Percentiles rank a stretch among this genome's conserved stretches.
Conservation (phyloP, 2,113 vertebrate genomes). For the Phrynosoma blainvillii region DNA sequence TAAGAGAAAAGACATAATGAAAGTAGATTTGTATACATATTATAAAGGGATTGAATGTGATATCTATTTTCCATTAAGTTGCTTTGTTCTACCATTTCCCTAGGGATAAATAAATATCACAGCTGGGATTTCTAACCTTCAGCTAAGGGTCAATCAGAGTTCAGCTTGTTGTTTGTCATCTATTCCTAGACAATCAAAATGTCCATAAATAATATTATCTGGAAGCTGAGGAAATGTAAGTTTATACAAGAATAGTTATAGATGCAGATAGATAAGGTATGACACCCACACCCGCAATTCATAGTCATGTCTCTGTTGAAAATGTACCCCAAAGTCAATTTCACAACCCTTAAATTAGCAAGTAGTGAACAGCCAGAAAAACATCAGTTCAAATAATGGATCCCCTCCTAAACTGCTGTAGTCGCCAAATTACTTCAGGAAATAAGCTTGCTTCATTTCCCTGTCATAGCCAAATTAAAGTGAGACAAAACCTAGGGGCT, state of each 20-base stretch:
- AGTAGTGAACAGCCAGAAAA: neutral
- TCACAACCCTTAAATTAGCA: neutral
- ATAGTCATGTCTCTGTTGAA: neutral
- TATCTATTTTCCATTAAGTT: neutral
- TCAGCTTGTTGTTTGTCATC: neutral
- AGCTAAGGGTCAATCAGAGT: neutral
- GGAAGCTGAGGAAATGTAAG: neutral
- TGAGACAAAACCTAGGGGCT: neutral
- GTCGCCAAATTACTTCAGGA: constrained; percentile 4
- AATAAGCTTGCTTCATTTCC: neutral
- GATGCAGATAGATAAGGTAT: neutral
- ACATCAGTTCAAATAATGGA: neutral
- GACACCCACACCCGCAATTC: neutral
- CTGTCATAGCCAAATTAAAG: neutral
- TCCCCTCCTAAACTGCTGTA: neutral
- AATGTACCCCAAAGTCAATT: neutral
- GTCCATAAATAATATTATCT: neutral
- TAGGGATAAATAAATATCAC: neutral
- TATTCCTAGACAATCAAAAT: neutral
- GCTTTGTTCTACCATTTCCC: neutral
- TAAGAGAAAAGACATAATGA: neutral
- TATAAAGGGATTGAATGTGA: neutral
- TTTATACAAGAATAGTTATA: neutral
- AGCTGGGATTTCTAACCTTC: neutral
- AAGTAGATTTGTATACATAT: neutral